These are phyloP conservation scores for Tanypteryx hageni DNA, from an alignment of 2,888 invertebrate species.

Conservation along the genomic window DNA sequence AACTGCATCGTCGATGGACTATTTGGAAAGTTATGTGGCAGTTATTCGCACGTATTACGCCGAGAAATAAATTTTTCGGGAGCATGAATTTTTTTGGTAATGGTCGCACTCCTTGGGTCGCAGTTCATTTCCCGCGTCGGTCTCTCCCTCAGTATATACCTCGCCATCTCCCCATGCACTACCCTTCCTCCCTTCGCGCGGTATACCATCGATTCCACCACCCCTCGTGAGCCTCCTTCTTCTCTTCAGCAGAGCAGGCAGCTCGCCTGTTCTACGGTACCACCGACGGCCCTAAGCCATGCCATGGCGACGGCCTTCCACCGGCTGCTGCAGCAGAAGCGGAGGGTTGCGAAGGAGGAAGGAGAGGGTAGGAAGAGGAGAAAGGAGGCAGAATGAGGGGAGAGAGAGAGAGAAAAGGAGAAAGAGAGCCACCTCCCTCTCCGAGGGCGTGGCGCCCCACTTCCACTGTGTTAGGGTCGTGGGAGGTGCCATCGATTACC, in stretches of 20 bases:
- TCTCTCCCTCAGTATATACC: background rate
- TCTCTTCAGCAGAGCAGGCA: background rate
- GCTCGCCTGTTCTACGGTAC: background rate
- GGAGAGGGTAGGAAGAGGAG: background rate
- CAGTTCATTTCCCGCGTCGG: background rate
- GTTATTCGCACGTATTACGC: background rate
- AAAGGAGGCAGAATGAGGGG: background rate
- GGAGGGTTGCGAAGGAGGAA: background rate
- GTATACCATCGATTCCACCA: slow-evolving; percentile 16
- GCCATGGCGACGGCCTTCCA: slow-evolving; percentile 20
- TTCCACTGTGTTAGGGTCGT: slow-evolving; percentile 56
- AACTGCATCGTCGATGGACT: slow-evolving; percentile 33
- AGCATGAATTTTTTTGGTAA: too few relatives aligned
- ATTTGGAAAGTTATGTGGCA: background rate
- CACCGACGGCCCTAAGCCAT: background rate
- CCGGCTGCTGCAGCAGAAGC: slow-evolving; percentile 23
- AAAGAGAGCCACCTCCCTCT: too few relatives aligned
- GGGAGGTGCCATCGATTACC: slow-evolving; percentile 55
- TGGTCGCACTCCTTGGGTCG: background rate
- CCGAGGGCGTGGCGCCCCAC: slow-evolving; percentile 48
- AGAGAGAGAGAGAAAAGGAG: background rate
- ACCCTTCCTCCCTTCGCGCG: background rate
- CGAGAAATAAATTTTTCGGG: background rate
- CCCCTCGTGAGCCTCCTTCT: background rate
- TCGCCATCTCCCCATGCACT: background rate